Conservation (phyloP, 2,113 vertebrate genomes). For the Oreotrochilus melanogaster region DNA sequence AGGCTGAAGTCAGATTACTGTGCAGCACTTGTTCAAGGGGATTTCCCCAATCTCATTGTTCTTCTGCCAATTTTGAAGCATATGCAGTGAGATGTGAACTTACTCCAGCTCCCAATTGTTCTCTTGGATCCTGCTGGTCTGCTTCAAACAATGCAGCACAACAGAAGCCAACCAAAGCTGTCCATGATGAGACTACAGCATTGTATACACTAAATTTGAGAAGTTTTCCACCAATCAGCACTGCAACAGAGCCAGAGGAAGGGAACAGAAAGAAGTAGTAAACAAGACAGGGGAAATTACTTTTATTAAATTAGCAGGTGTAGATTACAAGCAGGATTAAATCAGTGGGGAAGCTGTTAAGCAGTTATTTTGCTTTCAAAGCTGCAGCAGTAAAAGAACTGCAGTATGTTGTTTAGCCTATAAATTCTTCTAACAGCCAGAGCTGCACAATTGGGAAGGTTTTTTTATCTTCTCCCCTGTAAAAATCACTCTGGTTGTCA, state of each 20-base stretch:
- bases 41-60: slow-evolving; percentile 59
- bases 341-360: slow-evolving; percentile 1
- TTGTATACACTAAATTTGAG: background rate
- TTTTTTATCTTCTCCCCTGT: background rate
- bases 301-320: slow-evolving; percentile 49
- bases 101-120: slow-evolving; percentile 38
- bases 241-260: background rate
- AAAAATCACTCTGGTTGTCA: background rate
- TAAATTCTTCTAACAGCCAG: background rate
- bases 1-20: background rate
- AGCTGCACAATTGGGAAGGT: background rate
- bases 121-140: slow-evolving; percentile 41
- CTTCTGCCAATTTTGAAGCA: slow-evolving; percentile 45
- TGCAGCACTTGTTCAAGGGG: background rate
- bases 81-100: slow-evolving; percentile 38
- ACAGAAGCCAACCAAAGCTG: slow-evolving; percentile 39
- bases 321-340: slow-evolving; percentile 23
- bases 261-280: background rate
- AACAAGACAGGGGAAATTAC: slow-evolving; percentile 2
- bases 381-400: background rate
- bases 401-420: background rate
- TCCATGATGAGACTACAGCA: background rate
- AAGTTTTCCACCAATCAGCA: slow-evolving; percentile 10
- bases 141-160: slow-evolving; percentile 13
- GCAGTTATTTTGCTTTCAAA: slow-evolving; percentile 19